phyloP scores from a whole-genome alignment of 2,888 invertebrate genomes.

The Xestia sexstrigata region DNA sequence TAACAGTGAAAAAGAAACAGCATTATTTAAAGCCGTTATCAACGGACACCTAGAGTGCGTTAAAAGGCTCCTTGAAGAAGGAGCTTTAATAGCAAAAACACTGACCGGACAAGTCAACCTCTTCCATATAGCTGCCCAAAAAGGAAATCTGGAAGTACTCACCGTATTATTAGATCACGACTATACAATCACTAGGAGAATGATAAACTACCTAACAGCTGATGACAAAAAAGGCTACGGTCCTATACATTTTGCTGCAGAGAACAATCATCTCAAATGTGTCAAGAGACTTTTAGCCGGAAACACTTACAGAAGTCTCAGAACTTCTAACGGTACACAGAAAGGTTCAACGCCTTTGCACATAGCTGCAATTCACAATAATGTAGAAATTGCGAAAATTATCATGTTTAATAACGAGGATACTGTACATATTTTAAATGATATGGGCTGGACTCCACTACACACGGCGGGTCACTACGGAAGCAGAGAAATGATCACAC shows the following conservation, averaged over 20 bases:
- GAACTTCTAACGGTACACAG: slow-evolving; percentile 55
- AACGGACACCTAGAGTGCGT: slow-evolving; percentile 80
- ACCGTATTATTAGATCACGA: slow-evolving; percentile 84
- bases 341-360: slow-evolving; percentile 78
- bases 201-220: slow-evolving; percentile 74
- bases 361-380: slow-evolving; percentile 80
- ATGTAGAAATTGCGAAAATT: slow-evolving; percentile 74
- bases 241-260: slow-evolving; percentile 69
- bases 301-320: slow-evolving; percentile 62
- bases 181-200: slow-evolving; percentile 69
- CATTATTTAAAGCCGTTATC: slow-evolving; percentile 82
- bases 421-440: slow-evolving; percentile 68
- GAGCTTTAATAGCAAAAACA: slow-evolving; percentile 76
- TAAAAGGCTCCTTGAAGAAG: slow-evolving; percentile 78
- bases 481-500: slow-evolving; percentile 86
- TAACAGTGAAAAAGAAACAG: slow-evolving; percentile 80
- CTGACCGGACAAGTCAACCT: slow-evolving; percentile 81
- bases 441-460: slow-evolving; percentile 65
- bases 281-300: slow-evolving; percentile 72
- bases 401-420: slow-evolving; percentile 76
- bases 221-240: slow-evolving; percentile 61
- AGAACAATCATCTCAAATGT: slow-evolving; percentile 70
- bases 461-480: slow-evolving; percentile 73
- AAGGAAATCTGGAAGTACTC: slow-evolving; percentile 87
- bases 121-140: slow-evolving; percentile 79